Base-by-base conservation (phyloP, 2,113 vertebrate genomes). In the Chroicocephalus ridibundus region DNA sequence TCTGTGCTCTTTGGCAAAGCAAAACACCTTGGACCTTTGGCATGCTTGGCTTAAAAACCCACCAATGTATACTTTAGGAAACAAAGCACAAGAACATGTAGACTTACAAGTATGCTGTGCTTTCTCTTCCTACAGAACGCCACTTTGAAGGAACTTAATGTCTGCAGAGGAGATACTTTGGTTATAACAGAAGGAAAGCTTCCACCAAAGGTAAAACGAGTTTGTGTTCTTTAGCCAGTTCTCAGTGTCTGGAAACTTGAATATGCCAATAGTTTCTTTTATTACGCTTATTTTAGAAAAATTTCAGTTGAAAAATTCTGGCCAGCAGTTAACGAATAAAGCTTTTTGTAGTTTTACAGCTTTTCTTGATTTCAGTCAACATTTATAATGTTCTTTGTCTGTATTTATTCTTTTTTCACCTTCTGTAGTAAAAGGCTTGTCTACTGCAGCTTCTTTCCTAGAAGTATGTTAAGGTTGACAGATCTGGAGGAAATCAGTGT, bases 81-180 rank as follows among this genome's bases (percentile, higher is more conserved):
- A n/a, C 27, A 68, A 82, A 65, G n/a, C 42, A 10, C 20, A 4
- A 40, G 47, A 47, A 44, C 12, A 1, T 2, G 13, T 7, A 38
- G 15, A 2, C 29, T 89, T 18, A 66, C 5, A 26, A 7, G 24
- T 5, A 1, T 15, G 2, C 54, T 61, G 18, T 40, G 42, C 57
- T 96, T 91, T 97, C 68, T 97, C 5, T 94, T 13, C 91, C 91
- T 87, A 44, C 96, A 99, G 99, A 98, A 98, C 74, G 98, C 98
- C n/a, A 97, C 98, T n/a, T 89, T 99, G 95, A 98, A 98, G 76
- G 98, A 99, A 15, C 96, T 99, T 62, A 98, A 98, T 46, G 96
- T 99, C 17, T 97, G 79, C 95, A 98, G 97, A 40, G 99, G 99
- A 86, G 99, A 99, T 49, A 99, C 98, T 15, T 95, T 99, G 87